A percentile compares a stretch with the other conserved stretches of the same genome.
phyloP scores from a whole-genome alignment of 2,888 invertebrate species.

The Yponomeuta sedellus region DNA sequence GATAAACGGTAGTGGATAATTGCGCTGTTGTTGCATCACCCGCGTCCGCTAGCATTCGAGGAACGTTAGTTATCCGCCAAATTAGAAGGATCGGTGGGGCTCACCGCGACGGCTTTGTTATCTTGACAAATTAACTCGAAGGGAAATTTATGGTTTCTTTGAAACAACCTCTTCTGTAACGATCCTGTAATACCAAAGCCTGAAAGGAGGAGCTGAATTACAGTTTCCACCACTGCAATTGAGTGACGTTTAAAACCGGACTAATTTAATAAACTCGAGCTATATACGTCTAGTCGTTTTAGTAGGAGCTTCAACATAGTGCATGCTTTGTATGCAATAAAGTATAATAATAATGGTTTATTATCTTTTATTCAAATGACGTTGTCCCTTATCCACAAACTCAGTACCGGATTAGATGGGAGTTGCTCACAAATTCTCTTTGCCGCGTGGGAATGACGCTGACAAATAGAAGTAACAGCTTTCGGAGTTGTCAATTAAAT shows the following conservation, averaged over 20 bases:
- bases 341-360: too few species aligned
- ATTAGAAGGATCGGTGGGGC: conserved; percentile 48
- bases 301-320: too few species aligned
- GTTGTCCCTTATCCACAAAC: too few species aligned
- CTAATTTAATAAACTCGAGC: neutral
- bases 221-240: neutral
- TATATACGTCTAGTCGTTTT: neutral
- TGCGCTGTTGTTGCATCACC: conserved; percentile 62
- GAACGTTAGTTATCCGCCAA: conserved; percentile 40
- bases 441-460: too few species aligned
- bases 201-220: neutral
- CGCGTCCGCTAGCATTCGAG: conserved; percentile 44
- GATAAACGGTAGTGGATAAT: conserved; percentile 65
- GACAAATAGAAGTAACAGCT: too few species aligned
- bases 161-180: conserved; percentile 20
- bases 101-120: conserved; percentile 44
- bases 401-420: too few species aligned
- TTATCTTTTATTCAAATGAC: too few species aligned
- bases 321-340: too few species aligned
- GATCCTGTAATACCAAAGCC: neutral
- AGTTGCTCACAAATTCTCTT: too few species aligned
- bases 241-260: neutral
- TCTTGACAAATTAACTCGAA: conserved; percentile 58
- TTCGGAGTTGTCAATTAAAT: too few species aligned
- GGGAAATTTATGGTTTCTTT: conserved; percentile 53